phyloP scores from a whole-genome alignment of 2,113 vertebrate species.

The Marmota flaviventris region DNA sequence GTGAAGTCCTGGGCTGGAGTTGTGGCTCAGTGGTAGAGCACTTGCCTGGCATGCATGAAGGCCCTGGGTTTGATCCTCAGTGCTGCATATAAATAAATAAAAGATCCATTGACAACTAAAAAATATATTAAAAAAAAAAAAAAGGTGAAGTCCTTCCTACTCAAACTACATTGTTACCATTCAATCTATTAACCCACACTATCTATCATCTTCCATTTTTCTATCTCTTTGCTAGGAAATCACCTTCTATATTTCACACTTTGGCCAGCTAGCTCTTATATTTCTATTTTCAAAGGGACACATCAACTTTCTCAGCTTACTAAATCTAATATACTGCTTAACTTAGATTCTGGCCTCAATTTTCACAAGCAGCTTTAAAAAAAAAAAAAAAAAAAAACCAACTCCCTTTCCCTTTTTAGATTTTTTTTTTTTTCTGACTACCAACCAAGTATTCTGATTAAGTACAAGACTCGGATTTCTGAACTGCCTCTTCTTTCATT shows the following conservation, averaged over 20 bases:
- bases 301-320: background rate
- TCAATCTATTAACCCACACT: background rate
- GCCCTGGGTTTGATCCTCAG: no score
- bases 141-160: background rate
- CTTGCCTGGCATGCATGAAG: no score
- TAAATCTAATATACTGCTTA: background rate
- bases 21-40: no score
- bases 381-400: background rate
- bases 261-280: constrained; percentile 2
- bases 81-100: no score
- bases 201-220: constrained; percentile 15
- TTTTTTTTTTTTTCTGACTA: constrained; percentile 45
- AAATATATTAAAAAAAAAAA: no score
- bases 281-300: constrained; percentile 59
- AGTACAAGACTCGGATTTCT: constrained; percentile 37
- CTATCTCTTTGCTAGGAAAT: background rate
- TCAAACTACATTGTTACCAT: background rate
- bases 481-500: constrained; percentile 13
- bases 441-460: constrained; percentile 9
- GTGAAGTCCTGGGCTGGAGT: background rate
- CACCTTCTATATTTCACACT: constrained; percentile 42
- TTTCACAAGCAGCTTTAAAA: constrained; percentile 33
- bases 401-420: constrained; percentile 32
- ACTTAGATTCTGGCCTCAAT: background rate
- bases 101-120: no score